Evolutionary conservation across 2,113 vertebrate genomes (phyloP).

Genomic region (Phalacrocorax brasilianus): DNA sequence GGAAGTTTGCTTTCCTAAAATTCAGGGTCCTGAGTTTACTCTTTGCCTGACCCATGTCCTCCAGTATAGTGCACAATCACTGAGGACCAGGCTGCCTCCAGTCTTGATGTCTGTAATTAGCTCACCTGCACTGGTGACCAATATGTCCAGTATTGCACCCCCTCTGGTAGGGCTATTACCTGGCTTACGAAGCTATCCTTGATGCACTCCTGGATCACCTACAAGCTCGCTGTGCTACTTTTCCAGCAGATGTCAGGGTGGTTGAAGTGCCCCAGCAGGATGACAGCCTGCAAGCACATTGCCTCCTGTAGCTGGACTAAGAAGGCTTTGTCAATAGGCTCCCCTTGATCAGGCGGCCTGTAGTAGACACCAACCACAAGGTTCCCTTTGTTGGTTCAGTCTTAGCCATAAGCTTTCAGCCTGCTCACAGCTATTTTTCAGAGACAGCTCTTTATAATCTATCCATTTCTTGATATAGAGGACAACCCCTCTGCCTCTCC

Average conservation of each 20-base stretch:
- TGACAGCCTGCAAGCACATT: neutral
- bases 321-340: too few relatives aligned
- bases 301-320: too few relatives aligned
- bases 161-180: neutral
- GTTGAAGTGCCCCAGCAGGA: neutral
- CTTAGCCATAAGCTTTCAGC: neutral
- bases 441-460: neutral
- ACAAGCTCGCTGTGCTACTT: neutral
- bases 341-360: too few relatives aligned
- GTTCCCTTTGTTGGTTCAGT: neutral
- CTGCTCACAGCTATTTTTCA: neutral
- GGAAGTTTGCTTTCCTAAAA: too few relatives aligned
- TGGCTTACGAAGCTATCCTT: neutral
- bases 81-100: too few relatives aligned
- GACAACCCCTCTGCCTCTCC: neutral
- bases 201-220: neutral
- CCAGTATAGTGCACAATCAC: too few relatives aligned
- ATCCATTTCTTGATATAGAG: neutral
- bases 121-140: neutral
- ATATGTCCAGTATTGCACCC: neutral
- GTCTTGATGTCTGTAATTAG: too few relatives aligned
- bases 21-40: too few relatives aligned
- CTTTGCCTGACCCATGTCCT: too few relatives aligned
- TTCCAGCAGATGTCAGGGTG: neutral
- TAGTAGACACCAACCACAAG: neutral